Evolutionary conservation across 1,140 invertebrate genomes (phyloP), one percentile per base, ranked within the genome.

Genomic region (Temnothorax longispinosus): DNA sequence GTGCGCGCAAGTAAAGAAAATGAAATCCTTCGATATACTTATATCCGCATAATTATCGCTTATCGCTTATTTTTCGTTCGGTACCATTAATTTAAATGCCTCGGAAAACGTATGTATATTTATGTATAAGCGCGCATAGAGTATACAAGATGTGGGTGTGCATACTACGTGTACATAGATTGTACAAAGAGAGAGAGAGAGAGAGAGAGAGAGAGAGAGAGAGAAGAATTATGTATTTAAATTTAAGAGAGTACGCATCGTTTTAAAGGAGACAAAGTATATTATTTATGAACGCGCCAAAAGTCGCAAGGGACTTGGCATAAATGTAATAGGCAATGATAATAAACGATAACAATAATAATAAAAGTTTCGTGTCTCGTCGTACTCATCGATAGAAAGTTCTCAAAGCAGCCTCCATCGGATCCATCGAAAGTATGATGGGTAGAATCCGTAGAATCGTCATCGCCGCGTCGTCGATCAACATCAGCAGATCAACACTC

Each of bases 111-210:
- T 60, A 52, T 50, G 32, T 72, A 85, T 72, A 18, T 56, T 69
- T 69, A 69, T 47, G 65, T 47, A 69, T 77, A 80, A 47, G 60
- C 50, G 35, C 27, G 11, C 2, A 41, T 62, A 64, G 10, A 54
- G 13, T 64, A 44, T 41, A 44, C n/a, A 41, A 21, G 35, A 0
- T 75, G 62, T 85, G 47, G 72, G 65, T 64, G 65, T 41, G 62
- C 89, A 88, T 85, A 88, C 27, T 87, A 47, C 56, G 38, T 93
- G 88, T 92, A 93, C 62, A 93, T 92, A 93, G 47, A 87, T 89
- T 94, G 92, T 94, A 94, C 91, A 94, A 92, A 94, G 89, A 93
- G 86, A 58, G 86, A 91, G 88, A 90, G 27, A 27, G 86, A 58
- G 86, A 91, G 88, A 90, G 27, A 27, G 27, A 27, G 27, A 27